phyloP scores from a whole-genome alignment of 2,113 vertebrate genomes.

The Cinclus mexicanus region DNA sequence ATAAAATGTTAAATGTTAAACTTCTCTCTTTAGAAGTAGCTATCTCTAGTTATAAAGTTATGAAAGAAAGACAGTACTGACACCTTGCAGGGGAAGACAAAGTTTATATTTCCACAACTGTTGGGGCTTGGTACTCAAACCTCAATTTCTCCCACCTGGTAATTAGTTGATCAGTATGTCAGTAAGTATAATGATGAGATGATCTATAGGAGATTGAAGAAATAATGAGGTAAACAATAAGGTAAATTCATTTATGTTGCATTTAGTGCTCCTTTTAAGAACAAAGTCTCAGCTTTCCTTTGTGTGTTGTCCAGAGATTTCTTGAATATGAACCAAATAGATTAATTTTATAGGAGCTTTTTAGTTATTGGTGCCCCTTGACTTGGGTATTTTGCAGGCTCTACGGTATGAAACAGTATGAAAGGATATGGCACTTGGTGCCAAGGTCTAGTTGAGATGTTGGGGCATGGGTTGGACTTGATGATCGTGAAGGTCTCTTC shows the following conservation, averaged over 20 bases:
- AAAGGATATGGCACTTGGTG: neutral
- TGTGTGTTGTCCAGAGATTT: neutral
- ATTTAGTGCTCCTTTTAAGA: neutral
- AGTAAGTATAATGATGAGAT: neutral
- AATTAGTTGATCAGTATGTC: neutral
- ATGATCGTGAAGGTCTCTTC: too few relatives aligned
- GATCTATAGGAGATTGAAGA: neutral
- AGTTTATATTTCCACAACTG: neutral
- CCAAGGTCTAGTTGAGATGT: too few relatives aligned
- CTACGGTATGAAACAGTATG: neutral
- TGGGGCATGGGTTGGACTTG: too few relatives aligned
- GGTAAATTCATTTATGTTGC: neutral
- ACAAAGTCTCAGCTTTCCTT: neutral
- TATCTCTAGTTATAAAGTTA: neutral
- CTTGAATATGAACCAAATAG: neutral
- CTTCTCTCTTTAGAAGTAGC: neutral
- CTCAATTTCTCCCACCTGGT: neutral
- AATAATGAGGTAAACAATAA: neutral
- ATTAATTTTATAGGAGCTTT: neutral
- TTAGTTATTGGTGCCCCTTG: neutral
- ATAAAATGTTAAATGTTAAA: neutral
- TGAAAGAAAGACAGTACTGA: neutral
- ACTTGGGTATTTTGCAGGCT: neutral
- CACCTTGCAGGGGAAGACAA: neutral
- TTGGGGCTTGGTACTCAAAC: neutral